Evolutionary conservation across 1,140 invertebrate genomes (phyloP), one percentile per base, ranked within the genome.

Genomic region (Metopolophium dirhodum): DNA sequence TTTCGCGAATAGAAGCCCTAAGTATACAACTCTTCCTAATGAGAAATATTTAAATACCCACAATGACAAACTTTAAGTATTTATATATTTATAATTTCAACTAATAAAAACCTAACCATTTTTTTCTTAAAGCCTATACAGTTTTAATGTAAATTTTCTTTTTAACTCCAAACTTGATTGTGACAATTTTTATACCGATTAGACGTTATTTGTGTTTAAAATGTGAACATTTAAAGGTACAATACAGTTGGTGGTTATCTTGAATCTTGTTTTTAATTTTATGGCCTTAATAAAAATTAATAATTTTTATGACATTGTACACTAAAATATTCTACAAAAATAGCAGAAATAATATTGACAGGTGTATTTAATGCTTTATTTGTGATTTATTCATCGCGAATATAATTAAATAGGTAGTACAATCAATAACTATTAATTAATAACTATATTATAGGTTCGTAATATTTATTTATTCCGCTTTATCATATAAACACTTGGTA

Each of bases 21-120:
- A 88, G 20, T 49, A 22, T 9, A 87, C 8, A 51, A n/a, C n/a
- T 87, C 47, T 49, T 87, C n/a, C 23, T 49, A 51, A 87, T 49
- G n/a, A 18, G 45, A 85, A 85, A 85, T 85, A 85, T 88, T 11
- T n/a, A 86, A 86, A 86, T 86, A 86, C 85, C 30, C 14, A 54
- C 30, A 54, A 37, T 35, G 37, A 51, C 18, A 54, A 88, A 88
- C 30, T 54, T 88, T 54, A 88, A 6, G 35, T 18, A 47, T 47
- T 85, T 45, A 86, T 41, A 30, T 47, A 22, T 37, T 83, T 47
- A 86, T 86, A 47, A 47, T n/a, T 86, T 86, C 18, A 86, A 86
- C 41, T 18, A 86, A 86, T 86, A 26, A 86, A 11, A 86, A 86
- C 11, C 37, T 47, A 47, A 14, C 1, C 77, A 83, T 23, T 47